These are phyloP conservation scores for Pteropus alecto DNA, from an alignment of 2,113 vertebrate species.

Conservation along the genomic window DNA sequence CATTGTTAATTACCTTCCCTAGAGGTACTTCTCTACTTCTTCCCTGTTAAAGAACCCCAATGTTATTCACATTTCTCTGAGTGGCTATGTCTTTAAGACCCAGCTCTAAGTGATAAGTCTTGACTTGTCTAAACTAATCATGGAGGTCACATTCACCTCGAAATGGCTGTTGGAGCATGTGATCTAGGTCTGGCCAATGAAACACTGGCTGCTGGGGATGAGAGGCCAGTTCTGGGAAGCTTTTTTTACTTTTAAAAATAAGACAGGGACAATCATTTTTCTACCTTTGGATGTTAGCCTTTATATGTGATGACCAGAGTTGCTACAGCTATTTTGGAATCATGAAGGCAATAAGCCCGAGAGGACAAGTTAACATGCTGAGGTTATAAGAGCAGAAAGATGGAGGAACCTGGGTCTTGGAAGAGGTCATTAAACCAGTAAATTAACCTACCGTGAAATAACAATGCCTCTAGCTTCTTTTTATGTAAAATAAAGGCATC, in stretches of 20 bases:
- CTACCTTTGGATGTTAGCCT: not conserved
- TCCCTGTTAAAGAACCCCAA: not conserved
- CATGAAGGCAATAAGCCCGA: not conserved
- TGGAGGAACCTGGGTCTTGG: not conserved
- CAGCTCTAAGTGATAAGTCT: not conserved
- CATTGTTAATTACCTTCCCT: not conserved
- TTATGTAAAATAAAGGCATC: not conserved
- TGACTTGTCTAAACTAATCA: not conserved
- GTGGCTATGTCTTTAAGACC: not conserved
- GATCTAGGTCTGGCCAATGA: not conserved
- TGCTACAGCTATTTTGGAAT: not conserved
- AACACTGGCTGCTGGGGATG: not conserved
- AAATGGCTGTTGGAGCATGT: not conserved
- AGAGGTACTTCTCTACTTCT: not conserved
- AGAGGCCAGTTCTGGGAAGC: not conserved
- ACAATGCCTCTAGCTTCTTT: not conserved
- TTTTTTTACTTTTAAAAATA: slow-evolving; percentile 27
- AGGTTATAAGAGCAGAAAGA: not conserved
- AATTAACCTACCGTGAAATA: not conserved
- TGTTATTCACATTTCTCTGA: not conserved
- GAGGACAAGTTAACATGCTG: not conserved
- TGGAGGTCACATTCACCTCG: not conserved
- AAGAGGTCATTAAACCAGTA: not conserved
- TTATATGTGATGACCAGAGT: not conserved
- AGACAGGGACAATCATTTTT: not conserved